Evolutionary conservation across 2,888 invertebrate genomes (phyloP).

Genomic region (Pandemis cinnamomeana): DNA sequence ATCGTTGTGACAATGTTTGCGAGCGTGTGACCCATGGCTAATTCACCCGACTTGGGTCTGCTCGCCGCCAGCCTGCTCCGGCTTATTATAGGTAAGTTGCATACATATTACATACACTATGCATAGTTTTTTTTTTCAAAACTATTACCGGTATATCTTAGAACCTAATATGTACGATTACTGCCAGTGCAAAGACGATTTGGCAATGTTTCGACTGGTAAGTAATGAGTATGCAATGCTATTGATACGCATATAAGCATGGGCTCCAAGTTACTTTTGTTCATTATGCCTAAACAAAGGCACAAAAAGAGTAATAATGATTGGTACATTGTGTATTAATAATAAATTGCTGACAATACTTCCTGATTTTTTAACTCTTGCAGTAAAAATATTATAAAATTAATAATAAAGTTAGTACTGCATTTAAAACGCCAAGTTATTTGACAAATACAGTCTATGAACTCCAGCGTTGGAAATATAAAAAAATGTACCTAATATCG

Average conservation of each 20-base stretch:
- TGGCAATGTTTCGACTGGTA: neutral
- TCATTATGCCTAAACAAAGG: neutral
- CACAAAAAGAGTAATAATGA: too few relatives aligned
- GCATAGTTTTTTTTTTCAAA: neutral
- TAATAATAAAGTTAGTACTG: too few relatives aligned
- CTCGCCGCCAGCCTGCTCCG: constrained; percentile 85
- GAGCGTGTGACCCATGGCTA: constrained; percentile 83
- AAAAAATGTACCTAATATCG: neutral
- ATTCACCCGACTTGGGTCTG: constrained; percentile 85
- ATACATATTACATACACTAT: neutral
- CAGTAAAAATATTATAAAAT: too few relatives aligned
- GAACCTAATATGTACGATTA: neutral
- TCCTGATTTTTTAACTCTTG: too few relatives aligned
- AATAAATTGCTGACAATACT: too few relatives aligned
- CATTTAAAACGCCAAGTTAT: too few relatives aligned
- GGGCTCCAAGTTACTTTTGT: neutral
- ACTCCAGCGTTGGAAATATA: neutral
- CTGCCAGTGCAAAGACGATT: neutral
- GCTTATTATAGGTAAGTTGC: constrained; percentile 86
- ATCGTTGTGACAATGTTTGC: constrained; percentile 62
- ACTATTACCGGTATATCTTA: neutral
- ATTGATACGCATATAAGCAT: neutral
- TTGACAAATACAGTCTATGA: too few relatives aligned
- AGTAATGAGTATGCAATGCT: neutral
- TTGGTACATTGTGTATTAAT: too few relatives aligned